These are phyloP conservation scores for Trematocara zebra DNA, from an alignment of 2,113 vertebrate species.

Conservation along the genomic window DNA sequence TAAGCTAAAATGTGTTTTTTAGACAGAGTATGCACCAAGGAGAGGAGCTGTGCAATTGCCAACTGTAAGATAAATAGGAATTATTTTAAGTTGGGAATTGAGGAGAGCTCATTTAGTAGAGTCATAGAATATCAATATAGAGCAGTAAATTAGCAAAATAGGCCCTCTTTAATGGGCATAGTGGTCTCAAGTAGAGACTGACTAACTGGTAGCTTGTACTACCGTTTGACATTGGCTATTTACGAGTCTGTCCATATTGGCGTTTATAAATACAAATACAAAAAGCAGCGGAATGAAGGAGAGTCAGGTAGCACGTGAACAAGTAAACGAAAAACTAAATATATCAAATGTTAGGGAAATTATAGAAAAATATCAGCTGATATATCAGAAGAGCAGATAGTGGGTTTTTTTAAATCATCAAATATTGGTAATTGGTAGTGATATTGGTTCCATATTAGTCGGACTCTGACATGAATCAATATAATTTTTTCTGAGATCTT, in stretches of 20 bases:
- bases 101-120: neutral
- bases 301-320: neutral
- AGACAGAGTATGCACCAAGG: neutral
- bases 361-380: neutral
- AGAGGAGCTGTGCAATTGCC: neutral
- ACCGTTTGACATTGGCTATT: neutral
- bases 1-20: neutral
- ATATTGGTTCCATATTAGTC: neutral
- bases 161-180: neutral
- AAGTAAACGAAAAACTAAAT: neutral
- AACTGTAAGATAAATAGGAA: neutral
- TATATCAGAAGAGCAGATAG: neutral
- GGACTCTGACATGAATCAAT: neutral
- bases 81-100: neutral
- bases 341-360: neutral
- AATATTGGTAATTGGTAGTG: neutral
- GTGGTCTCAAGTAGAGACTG: neutral
- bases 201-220: neutral
- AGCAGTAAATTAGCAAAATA: neutral
- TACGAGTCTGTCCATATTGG: neutral
- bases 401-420: neutral
- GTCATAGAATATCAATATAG: neutral
- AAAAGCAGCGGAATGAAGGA: accelerated
- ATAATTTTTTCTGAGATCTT: neutral
- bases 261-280: neutral